Evolutionary conservation across 2,797 vertebrate species (phyloP), one percentile per base, ranked within the genome.

Genomic region (Vireo griseus): DNA sequence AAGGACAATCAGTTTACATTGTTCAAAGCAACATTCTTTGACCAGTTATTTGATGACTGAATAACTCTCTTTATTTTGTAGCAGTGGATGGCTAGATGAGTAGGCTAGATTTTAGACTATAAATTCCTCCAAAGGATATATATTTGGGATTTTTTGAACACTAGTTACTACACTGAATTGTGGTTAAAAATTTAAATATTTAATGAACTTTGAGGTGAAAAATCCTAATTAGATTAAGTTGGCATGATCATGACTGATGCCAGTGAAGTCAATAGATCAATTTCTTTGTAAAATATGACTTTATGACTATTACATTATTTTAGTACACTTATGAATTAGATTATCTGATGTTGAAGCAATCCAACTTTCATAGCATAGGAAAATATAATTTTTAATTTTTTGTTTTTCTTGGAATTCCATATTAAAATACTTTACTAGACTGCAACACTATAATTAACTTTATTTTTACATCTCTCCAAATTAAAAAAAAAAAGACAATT

Each of bases 1-100:
- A 88, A 90, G 61, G 81, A 73, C 66, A 87, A 93, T 90, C 61
- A 91, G 15, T 75, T 86, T 73, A 83, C 82, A 86, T 84, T 66
- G 50, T 74, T 74, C 1, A 4, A 94, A 83, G 13, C 7, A 90
- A 58, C 21, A 26, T 58, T 73, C 21, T 85, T 86, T 80, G 54
- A 82, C 45, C 55, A 77, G 45, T 68, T 91, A 89, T 14, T 74
- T 28, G 37, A 20, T 50, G 48, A 86, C 24, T 44, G n/a, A 86
- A 69, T 62, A 82, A 29, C 12, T 31, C 14, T 54, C 10, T 57
- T 15, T 67, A 26, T 77, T 59, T 68, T 79, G 73, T n/a, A 80
- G 15, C 25, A 26, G 11, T 77, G 52, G 57, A 73, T 24, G 29
- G 2, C 11, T 72, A 69, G 25, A 81, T 31, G 29, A 83, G 14